These are phyloP conservation scores for Myotis pilosus DNA, from an alignment of 2,797 vertebrate species.

Conservation along the genomic window DNA sequence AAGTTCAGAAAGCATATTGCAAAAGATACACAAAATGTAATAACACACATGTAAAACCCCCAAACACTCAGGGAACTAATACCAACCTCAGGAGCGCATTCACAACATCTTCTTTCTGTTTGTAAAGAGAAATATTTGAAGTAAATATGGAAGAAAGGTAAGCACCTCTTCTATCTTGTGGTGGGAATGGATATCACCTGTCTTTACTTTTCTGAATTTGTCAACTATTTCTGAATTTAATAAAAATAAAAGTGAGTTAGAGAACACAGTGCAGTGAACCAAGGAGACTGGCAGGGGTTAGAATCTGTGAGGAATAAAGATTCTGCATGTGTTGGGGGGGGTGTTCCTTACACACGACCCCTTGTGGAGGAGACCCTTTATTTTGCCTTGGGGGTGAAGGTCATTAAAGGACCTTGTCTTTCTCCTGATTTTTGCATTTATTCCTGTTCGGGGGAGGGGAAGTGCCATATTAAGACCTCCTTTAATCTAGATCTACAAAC, in stretches of 20 bases:
- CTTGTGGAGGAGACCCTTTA: background rate
- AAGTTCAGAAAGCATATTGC: background rate
- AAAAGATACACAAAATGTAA: background rate
- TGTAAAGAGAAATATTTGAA: background rate
- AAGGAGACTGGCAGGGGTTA: background rate
- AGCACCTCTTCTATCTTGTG: background rate
- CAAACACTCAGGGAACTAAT: background rate
- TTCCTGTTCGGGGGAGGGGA: background rate
- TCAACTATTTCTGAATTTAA: background rate
- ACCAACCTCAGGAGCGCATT: background rate
- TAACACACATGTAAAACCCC: background rate
- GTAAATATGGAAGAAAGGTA: slow-evolving; percentile 21
- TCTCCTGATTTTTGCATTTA: background rate
- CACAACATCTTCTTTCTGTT: background rate
- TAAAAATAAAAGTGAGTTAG: background rate
- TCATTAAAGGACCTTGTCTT: background rate
- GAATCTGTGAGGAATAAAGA: background rate
- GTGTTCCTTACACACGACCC: background rate
- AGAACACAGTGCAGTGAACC: background rate
- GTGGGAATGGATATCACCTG: background rate
- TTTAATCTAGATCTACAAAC: slow-evolving; percentile 21
- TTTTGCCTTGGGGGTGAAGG: background rate
- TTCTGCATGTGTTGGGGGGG: fast-evolving
- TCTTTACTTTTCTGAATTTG: slow-evolving; percentile 27
- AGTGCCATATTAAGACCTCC: background rate